Percentiles rank a stretch among this genome's conserved stretches.
Conservation (phyloP, 2,888 invertebrate species). For the Dioctria rufipes region DNA sequence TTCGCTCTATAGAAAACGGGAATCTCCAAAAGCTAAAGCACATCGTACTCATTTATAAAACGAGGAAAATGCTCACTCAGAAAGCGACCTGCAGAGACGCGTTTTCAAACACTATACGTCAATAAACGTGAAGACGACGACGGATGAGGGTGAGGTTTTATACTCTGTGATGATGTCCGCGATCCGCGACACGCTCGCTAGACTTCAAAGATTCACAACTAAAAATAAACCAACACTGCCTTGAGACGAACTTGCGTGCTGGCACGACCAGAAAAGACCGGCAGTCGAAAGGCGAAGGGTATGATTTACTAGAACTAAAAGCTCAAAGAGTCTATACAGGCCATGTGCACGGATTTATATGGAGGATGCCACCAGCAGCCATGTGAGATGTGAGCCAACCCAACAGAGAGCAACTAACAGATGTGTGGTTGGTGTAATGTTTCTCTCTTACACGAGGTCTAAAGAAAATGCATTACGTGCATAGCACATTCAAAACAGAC, state of each 20-base stretch:
- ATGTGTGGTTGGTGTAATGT: too few relatives aligned
- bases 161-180: not conserved
- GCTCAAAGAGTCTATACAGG: not conserved
- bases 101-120: not conserved
- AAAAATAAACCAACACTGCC: constrained; percentile 15
- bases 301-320: not conserved
- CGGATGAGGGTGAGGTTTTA: too few relatives aligned
- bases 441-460: not conserved
- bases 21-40: constrained; percentile 43
- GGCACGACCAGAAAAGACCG: not conserved
- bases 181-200: not conserved
- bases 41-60: not conserved
- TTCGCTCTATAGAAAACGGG: not conserved
- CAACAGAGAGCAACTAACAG: too few relatives aligned
- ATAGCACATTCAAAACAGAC: not conserved
- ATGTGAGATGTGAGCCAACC: not conserved
- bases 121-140: too few relatives aligned
- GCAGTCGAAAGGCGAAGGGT: not conserved
- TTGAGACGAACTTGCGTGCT: not conserved
- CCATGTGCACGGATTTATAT: not conserved
- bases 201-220: not conserved
- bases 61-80: not conserved
- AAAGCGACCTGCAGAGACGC: not conserved
- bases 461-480: not conserved
- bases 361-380: not conserved